These are phyloP conservation scores for Sinohyriopsis cumingii DNA, from an alignment of 2,888 invertebrate species.

Conservation along the genomic window DNA sequence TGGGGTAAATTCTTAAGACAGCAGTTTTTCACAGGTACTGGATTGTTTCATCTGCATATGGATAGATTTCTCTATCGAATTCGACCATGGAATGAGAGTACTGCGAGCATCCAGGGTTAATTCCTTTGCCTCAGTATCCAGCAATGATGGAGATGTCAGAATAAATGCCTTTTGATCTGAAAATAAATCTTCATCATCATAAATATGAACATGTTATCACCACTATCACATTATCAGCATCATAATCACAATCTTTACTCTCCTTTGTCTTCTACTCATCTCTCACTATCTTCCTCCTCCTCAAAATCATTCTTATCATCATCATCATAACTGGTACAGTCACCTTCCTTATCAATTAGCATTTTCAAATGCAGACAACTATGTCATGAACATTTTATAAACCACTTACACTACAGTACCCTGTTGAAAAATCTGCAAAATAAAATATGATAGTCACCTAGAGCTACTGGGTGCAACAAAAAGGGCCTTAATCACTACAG, in stretches of 20 bases:
- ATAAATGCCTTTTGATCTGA: conserved; percentile 22
- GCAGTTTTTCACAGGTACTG: too few relatives aligned
- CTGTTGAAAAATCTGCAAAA: too few relatives aligned
- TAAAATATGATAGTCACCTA: too few relatives aligned
- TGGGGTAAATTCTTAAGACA: too few relatives aligned
- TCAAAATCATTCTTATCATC: not conserved
- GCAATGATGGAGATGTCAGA: conserved; percentile 1
- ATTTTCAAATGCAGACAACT: too few relatives aligned
- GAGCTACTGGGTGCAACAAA: too few relatives aligned
- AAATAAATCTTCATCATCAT: not conserved
- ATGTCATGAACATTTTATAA: too few relatives aligned
- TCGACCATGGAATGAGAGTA: conserved; percentile 7
- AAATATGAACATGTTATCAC: not conserved
- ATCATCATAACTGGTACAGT: too few relatives aligned
- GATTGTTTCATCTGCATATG: not conserved
- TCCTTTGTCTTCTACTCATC: not conserved
- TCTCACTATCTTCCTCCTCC: not conserved
- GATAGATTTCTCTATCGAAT: not conserved
- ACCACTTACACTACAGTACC: too few relatives aligned
- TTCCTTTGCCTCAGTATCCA: not conserved
- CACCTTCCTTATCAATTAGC: too few relatives aligned
- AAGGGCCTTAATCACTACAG: too few relatives aligned
- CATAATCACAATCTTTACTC: not conserved
- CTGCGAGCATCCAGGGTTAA: conserved; percentile 8
- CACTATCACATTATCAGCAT: not conserved